Percentiles rank a stretch among this genome's conserved stretches.
Evolutionary conservation across 2,888 invertebrate genomes (phyloP).

Genomic region (Aphelenchoides bicaudatus): DNA sequence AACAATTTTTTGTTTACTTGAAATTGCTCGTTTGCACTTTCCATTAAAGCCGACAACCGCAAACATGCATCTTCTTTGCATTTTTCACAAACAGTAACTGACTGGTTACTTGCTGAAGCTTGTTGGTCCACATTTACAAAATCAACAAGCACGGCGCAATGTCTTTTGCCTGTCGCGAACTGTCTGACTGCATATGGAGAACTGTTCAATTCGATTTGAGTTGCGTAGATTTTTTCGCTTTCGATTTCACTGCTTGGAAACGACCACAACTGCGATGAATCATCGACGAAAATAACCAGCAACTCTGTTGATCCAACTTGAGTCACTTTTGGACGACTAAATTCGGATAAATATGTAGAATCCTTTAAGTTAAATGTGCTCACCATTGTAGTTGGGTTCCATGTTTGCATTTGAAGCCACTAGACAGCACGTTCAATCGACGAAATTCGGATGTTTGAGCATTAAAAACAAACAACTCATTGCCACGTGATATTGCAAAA

Average conservation of each 20-base stretch:
- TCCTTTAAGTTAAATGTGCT: no score
- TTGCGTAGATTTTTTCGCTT: constrained; percentile 7
- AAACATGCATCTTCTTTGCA: constrained; percentile 27
- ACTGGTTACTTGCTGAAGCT: background rate
- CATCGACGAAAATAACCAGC: constrained; percentile 8
- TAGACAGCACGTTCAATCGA: no score
- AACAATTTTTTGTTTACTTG: background rate
- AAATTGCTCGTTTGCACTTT: constrained; percentile 26
- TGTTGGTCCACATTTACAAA: background rate
- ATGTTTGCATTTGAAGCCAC: no score
- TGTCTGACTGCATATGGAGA: constrained; percentile 12
- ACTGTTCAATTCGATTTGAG: constrained; percentile 15
- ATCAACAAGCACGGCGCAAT: constrained; percentile 32
- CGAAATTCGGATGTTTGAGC: no score
- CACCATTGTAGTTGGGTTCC: no score
- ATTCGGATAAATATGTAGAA: no score
- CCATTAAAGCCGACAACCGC: constrained; percentile 28
- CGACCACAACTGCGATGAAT: constrained; percentile 8
- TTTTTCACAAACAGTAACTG: constrained; percentile 22
- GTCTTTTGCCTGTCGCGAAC: constrained; percentile 18
- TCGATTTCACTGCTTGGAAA: background rate
- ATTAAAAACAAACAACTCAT: no score
- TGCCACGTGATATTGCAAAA: no score
- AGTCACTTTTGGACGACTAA: no score
- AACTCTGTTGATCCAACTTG: constrained; percentile 10